Percentiles rank a stretch among this genome's conserved stretches.
Evolutionary conservation across 2,888 invertebrate genomes (phyloP).

Genomic region (Drosophila rubida): DNA sequence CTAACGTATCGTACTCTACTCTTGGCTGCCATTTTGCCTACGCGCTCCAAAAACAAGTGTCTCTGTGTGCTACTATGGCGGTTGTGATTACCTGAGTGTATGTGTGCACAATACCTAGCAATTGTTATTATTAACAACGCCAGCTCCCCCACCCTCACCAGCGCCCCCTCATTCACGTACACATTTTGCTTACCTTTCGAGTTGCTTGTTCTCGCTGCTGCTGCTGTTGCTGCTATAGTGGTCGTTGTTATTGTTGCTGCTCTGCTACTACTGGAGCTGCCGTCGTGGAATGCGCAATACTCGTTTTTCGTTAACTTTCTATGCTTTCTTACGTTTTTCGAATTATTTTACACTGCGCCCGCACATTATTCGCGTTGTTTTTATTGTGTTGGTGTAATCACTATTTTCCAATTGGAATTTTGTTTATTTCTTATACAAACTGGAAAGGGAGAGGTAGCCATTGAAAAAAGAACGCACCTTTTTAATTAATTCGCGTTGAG

Average conservation of each 20-base stretch:
- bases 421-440: constrained; percentile 62
- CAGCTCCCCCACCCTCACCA: constrained; percentile 28
- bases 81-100: constrained; percentile 26
- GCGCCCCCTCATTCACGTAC: constrained; percentile 39
- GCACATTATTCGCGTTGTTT: constrained; percentile 64
- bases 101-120: constrained; percentile 57
- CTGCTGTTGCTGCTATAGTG: constrained; percentile 13
- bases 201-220: constrained; percentile 43
- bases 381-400: constrained; percentile 57
- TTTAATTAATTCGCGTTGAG: constrained; percentile 2
- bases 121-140: constrained; percentile 71
- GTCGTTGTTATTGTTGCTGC: constrained; percentile 36
- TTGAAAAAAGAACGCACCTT: constrained; percentile 34
- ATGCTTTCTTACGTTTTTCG: constrained; percentile 42
- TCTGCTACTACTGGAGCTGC: constrained; percentile 40
- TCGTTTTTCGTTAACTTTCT: constrained; percentile 56
- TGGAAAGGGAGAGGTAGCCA: constrained; percentile 58
- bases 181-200: constrained; percentile 66
- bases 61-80: constrained; percentile 40
- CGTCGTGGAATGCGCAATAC: constrained; percentile 74
- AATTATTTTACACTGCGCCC: constrained; percentile 57
- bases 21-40: constrained; percentile 74
- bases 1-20: constrained; percentile 21
- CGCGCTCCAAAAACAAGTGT: constrained; percentile 66
- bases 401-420: constrained; percentile 59